Base-by-base conservation (phyloP, 2,113 vertebrate species). In the Bagarius yarrelli region DNA sequence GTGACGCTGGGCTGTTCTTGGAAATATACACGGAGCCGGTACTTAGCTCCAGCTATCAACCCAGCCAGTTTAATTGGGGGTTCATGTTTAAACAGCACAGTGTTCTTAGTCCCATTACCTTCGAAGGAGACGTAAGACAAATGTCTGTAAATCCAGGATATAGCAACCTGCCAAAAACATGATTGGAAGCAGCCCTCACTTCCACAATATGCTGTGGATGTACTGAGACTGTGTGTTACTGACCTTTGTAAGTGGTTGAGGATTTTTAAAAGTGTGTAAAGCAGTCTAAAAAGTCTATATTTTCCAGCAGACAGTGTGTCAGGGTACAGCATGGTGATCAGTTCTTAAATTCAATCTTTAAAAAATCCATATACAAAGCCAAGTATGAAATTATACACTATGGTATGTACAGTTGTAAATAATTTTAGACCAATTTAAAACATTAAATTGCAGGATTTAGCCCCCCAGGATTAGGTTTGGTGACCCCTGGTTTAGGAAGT, bases 11-110 rank as follows among this genome's bases (percentile, higher is more conserved):
- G 91, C 91, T 94, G 93, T 89, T 95, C 95, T 88, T 92, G 93
- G 92, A 96, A 95, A 93, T 95, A 98, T 90, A 99, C 95, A 90
- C 97, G 94, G 91, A 99, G 93, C 69, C 94, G 94, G 93, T 98
- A 99, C 90, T 89, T 94, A 92, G 95, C 94, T 80, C 96, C 96
- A 85, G 95, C 94, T 85, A 90, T 93, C 94, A 99, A 94, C 90
- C 97, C 94, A 87, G 92, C 91, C 93, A 99, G 92, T 88, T 92
- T 95, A 93, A 96, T 85, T 36, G 93, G 94, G 86, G 92, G 91
- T 89, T 94, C 93, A 67, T 94, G 91, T 90, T 92, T 96, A 93
- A 96, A 94, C 15, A 86, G 86, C 88, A 95, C 87, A 87, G 85
- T 92, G 94, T 88, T 96, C 95, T 92, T 88, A 89, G 95, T 93